phyloP scores from a whole-genome alignment of 2,797 vertebrate species.

The Halcyon chelicuti region DNA sequence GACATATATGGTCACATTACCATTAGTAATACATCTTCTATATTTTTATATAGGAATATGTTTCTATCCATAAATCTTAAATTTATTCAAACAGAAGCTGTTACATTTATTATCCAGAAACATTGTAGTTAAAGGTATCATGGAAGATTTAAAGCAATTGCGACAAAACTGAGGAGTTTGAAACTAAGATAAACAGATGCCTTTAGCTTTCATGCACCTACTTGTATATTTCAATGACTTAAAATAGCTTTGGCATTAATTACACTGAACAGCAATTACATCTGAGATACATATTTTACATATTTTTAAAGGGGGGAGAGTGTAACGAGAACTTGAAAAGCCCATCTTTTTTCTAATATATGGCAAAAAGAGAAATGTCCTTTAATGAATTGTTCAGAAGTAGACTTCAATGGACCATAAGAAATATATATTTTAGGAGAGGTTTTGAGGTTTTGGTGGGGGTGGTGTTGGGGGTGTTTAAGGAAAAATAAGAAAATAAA shows the following conservation, averaged over 20 bases:
- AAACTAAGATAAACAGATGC: slow-evolving; percentile 12
- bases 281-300: background rate
- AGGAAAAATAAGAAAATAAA: slow-evolving; percentile 8
- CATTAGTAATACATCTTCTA: slow-evolving; percentile 9
- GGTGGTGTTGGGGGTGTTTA: background rate
- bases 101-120: slow-evolving; percentile 28
- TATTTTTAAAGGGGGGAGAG: background rate
- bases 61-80: slow-evolving; percentile 22
- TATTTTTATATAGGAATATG: slow-evolving; percentile 24
- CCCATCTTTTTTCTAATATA: background rate
- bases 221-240: background rate
- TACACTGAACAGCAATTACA: background rate
- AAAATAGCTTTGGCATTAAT: background rate
- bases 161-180: slow-evolving; percentile 10
- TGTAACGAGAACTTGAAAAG: background rate
- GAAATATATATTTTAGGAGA: background rate
- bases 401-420: background rate
- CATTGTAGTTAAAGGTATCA: background rate
- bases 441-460: background rate
- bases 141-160: slow-evolving; percentile 12
- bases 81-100: slow-evolving; percentile 40
- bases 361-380: background rate
- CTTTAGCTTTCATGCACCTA: background rate
- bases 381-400: background rate
- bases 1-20: background rate